Evolutionary conservation across 2,888 invertebrate species (phyloP), one percentile per base, ranked within the genome.

Genomic region (Amorpha juglandis): DNA sequence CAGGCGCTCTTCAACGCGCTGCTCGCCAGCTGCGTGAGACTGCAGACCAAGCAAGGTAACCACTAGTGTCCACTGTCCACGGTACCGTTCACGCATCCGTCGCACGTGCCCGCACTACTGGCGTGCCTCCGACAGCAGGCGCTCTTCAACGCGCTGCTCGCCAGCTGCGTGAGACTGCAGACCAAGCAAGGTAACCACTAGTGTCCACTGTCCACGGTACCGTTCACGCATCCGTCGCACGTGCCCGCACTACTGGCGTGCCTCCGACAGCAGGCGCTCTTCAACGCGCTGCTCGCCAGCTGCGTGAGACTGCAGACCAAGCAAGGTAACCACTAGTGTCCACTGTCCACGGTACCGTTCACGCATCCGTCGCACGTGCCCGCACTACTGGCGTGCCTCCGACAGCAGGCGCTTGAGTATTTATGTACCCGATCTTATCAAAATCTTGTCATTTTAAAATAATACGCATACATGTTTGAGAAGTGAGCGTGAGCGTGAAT

Each of bases 291-390:
- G 51, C 94, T 99, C 53, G 94, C 96, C 38, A 98, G 98, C 87
- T 98, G 98, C 86, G 97, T 99, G 63, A 94, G 99, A 42, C 95
- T 96, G 1, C 96, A 96, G 83, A 95, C 96, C 62, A 96, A 96
- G 76, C 96, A 97, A 91, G 96, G 97, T 97, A 80, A 35, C 35
- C 35, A 35, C 35, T 35, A 35, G 35, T 35, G 35, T 35, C 35
- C 7, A 35, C 6, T 35, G 35, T 48, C 0, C n/a, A 48, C n/a
- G 16, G 16, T 48, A 48, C 16, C 16, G 48, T 14, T 48, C 92
- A 98, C 98, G 0, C 98, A 98, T 90, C 98, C 99, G 1, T 96
- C 97, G 8, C 98, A 98, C 86, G 98, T 98, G 68, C 96, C 98
- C 63, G 96, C 96, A 82, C 97, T 99, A 75, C 94, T 99, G 50